Evolutionary conservation across 2,888 invertebrate genomes (phyloP).

Genomic region (Epiblema foenella): DNA sequence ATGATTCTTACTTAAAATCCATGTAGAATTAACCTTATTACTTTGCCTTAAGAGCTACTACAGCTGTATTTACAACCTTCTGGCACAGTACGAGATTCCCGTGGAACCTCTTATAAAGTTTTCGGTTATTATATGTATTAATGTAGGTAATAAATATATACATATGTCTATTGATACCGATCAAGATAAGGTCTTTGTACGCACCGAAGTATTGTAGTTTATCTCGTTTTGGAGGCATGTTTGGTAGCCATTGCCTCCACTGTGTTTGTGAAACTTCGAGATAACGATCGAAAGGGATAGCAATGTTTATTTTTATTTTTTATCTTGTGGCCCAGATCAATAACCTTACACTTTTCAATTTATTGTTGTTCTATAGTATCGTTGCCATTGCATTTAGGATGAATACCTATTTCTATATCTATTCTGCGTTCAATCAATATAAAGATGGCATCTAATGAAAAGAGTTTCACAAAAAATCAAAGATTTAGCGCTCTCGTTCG

Average conservation of each 20-base stretch:
- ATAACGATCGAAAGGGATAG: slow-evolving; percentile 24
- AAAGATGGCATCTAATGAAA: too few relatives aligned
- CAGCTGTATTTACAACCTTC: slow-evolving; percentile 21
- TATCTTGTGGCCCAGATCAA: not conserved
- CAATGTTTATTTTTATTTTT: not conserved
- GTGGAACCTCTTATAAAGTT: slow-evolving; percentile 39
- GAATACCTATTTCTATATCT: too few relatives aligned
- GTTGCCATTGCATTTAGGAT: not conserved
- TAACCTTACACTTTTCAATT: not conserved
- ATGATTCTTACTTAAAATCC: slow-evolving; percentile 39
- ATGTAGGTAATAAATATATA: slow-evolving; percentile 25
- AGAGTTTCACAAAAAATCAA: not conserved
- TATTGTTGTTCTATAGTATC: not conserved
- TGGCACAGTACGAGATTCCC: slow-evolving; percentile 46
- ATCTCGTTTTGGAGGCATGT: slow-evolving; percentile 27
- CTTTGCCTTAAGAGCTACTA: slow-evolving; percentile 29
- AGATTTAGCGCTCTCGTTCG: not conserved
- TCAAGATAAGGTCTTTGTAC: slow-evolving; percentile 40
- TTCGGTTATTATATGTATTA: slow-evolving; percentile 30
- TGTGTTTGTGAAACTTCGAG: slow-evolving; percentile 24
- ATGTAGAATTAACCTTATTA: slow-evolving; percentile 39
- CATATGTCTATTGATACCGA: slow-evolving; percentile 34
- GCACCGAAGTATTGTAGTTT: slow-evolving; percentile 37
- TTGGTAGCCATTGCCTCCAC: slow-evolving; percentile 14
- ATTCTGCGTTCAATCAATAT: not conserved